These are phyloP conservation scores for Hycleus cichorii DNA, from an alignment of 1,140 invertebrate genomes.

Conservation along the genomic window DNA sequence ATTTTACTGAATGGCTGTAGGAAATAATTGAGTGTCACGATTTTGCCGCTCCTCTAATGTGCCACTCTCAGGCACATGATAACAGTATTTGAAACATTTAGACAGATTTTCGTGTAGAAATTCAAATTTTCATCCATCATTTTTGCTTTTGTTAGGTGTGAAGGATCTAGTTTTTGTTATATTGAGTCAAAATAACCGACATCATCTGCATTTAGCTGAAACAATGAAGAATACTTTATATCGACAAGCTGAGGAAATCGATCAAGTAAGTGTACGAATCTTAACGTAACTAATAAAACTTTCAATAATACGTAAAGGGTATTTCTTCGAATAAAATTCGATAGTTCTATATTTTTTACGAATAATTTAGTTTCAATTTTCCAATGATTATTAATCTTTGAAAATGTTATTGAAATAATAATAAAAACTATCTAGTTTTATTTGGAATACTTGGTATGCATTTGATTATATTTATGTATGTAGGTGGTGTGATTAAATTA, in stretches of 20 bases:
- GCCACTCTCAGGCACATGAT: no score
- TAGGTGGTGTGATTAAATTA: not conserved
- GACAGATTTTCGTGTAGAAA: no score
- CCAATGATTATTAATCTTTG: no score
- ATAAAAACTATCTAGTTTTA: not conserved
- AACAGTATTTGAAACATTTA: no score
- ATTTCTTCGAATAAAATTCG: no score
- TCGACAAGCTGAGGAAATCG: conserved; percentile 15
- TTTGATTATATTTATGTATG: not conserved
- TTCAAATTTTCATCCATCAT: not conserved
- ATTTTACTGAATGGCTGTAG: no score
- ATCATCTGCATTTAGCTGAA: conserved; percentile 21
- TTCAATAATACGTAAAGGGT: not conserved
- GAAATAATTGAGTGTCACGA: no score
- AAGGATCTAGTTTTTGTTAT: conserved; percentile 26
- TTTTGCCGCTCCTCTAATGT: no score
- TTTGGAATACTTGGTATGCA: not conserved
- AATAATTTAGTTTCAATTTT: no score
- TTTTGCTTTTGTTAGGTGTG: conserved; percentile 19
- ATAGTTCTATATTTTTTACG: no score
- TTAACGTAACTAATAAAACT: not conserved
- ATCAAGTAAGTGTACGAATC: conserved; percentile 17
- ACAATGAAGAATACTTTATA: conserved; percentile 20
- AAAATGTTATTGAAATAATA: no score
- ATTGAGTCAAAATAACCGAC: conserved; percentile 27